Conservation (phyloP, 2,113 vertebrate species). For the Stigmatopora argus region DNA sequence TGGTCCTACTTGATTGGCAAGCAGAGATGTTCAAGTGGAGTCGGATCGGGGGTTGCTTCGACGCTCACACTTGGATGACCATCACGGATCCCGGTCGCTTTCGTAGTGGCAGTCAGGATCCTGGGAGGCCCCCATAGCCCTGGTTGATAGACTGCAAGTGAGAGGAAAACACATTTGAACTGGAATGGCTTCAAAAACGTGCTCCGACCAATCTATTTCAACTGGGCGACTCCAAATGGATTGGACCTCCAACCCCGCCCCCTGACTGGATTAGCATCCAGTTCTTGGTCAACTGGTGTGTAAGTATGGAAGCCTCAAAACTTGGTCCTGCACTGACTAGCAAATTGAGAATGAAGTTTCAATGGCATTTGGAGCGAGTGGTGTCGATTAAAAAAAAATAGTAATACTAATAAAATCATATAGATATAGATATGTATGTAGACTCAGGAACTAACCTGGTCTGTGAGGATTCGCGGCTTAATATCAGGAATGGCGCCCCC, state of each 20-base stretch:
- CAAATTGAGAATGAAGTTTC: slow-evolving; percentile 54
- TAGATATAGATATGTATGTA: slow-evolving; percentile 9
- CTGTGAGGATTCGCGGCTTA: slow-evolving; percentile 94
- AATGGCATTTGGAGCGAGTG: slow-evolving; percentile 50
- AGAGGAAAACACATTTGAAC: slow-evolving; percentile 14
- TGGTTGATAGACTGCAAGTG: slow-evolving; percentile 62
- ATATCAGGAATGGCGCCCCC: slow-evolving; percentile 77
- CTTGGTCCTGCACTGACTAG: slow-evolving; percentile 39
- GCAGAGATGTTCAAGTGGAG: slow-evolving; percentile 46
- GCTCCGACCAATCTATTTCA: no score
- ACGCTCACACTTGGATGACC: slow-evolving; percentile 54
- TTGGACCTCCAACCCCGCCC: no score
- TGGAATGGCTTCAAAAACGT: background rate
- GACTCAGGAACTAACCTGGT: slow-evolving; percentile 83
- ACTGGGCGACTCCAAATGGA: no score
- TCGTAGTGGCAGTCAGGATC: slow-evolving; percentile 68
- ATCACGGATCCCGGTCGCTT: slow-evolving; percentile 61
- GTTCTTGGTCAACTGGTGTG: slow-evolving; percentile 14
- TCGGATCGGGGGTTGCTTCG: slow-evolving; percentile 32
- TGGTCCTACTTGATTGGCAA: slow-evolving; percentile 36
- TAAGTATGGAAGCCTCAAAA: slow-evolving; percentile 34
- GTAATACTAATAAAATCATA: slow-evolving; percentile 49
- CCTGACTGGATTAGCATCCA: no score
- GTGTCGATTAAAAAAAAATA: slow-evolving; percentile 50
- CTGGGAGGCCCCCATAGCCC: slow-evolving; percentile 63